Evolutionary conservation across 2,888 invertebrate genomes (phyloP).

Genomic region (Acanthoscelides obtectus): DNA sequence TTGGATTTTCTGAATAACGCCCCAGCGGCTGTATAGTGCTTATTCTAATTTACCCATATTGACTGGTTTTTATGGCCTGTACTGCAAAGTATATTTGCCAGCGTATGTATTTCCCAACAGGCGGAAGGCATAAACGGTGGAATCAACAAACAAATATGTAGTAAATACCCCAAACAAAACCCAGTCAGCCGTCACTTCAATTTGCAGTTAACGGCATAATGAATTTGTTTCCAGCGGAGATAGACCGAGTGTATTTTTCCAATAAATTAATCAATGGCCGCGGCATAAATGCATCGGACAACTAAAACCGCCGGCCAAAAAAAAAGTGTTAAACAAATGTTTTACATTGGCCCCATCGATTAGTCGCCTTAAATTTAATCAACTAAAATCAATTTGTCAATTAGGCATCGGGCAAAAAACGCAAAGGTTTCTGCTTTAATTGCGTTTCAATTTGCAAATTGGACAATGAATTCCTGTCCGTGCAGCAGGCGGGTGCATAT

Average conservation of each 20-base stretch:
- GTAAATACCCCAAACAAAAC: neutral
- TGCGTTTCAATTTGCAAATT: constrained; percentile 42
- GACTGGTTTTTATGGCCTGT: too few species aligned
- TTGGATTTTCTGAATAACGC: too few species aligned
- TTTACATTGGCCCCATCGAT: neutral
- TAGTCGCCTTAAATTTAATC: constrained; percentile 10
- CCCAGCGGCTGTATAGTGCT: too few species aligned
- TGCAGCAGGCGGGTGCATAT: constrained; percentile 36
- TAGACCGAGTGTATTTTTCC: neutral
- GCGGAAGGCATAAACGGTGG: neutral
- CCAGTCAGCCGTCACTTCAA: neutral
- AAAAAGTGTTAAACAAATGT: neutral
- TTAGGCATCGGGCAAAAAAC: constrained; percentile 14
- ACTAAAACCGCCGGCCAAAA: neutral
- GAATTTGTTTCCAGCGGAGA: neutral
- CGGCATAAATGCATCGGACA: neutral
- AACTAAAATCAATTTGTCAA: constrained; percentile 22
- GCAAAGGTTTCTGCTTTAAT: constrained; percentile 35
- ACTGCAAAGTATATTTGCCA: too few species aligned
- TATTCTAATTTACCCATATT: too few species aligned
- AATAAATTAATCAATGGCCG: neutral
- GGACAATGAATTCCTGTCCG: constrained; percentile 39
- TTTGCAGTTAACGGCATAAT: neutral
- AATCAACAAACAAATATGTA: neutral
- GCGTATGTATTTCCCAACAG: neutral